These are phyloP conservation scores for Emberiza fucata DNA, from an alignment of 2,113 vertebrate species.

Conservation along the genomic window DNA sequence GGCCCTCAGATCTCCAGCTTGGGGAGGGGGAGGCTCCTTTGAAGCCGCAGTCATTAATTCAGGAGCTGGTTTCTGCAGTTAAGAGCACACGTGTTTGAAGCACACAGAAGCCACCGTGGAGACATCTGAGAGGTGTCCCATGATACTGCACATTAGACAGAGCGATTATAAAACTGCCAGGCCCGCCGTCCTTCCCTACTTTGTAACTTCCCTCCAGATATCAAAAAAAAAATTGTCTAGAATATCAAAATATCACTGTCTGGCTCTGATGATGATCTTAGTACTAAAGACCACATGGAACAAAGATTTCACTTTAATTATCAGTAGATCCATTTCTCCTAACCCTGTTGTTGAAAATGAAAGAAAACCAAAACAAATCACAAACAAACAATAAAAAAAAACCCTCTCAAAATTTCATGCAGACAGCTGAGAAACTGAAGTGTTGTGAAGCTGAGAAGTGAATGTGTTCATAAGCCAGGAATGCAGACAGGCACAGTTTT, in stretches of 20 bases:
- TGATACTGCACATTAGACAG: conserved; percentile 63
- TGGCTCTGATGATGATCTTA: conserved; percentile 70
- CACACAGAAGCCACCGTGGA: conserved; percentile 64
- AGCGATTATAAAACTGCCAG: conserved; percentile 58
- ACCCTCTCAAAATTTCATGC: not conserved
- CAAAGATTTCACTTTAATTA: conserved; percentile 71
- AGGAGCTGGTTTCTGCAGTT: conserved; percentile 63
- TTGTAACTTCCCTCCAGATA: conserved; percentile 66
- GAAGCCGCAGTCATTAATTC: conserved; percentile 78
- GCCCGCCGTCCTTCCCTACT: conserved; percentile 39
- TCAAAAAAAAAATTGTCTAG: conserved; percentile 46
- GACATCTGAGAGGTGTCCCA: conserved; percentile 72
- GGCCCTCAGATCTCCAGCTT: conserved; percentile 71
- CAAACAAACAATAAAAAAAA: not conserved
- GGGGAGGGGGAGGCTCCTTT: conserved; percentile 69
- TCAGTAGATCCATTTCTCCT: not conserved
- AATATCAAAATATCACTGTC: conserved; percentile 71
- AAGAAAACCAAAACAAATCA: not conserved
- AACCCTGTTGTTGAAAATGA: not conserved
- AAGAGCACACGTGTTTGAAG: conserved; percentile 67
- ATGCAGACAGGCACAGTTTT: not conserved
- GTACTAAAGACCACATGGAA: conserved; percentile 53
- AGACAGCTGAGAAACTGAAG: not conserved
- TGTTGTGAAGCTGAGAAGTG: not conserved
- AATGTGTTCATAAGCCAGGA: not conserved